These are phyloP conservation scores for Epinotia nisella DNA, from an alignment of 2,888 invertebrate genomes.

Conservation along the genomic window DNA sequence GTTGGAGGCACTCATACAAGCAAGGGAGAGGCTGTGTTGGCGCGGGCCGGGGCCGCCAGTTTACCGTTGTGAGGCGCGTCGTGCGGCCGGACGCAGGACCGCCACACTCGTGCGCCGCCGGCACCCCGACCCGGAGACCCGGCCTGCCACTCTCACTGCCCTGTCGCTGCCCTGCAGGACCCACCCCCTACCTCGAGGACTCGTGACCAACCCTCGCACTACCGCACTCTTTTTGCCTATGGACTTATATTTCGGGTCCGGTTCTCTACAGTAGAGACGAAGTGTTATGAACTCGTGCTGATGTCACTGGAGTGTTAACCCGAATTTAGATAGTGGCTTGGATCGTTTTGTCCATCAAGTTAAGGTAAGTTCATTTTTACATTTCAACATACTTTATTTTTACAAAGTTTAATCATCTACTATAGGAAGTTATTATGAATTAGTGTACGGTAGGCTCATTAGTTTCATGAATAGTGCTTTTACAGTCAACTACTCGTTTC, in stretches of 20 bases:
- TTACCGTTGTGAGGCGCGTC: conserved; percentile 85
- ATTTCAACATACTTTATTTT: background rate
- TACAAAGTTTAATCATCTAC: background rate
- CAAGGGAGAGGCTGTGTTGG: conserved; percentile 81
- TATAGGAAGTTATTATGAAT: background rate
- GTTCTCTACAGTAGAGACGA: conserved; percentile 70
- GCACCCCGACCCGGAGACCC: conserved; percentile 65
- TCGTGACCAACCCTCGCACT: conserved; percentile 53
- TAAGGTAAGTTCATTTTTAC: conserved; percentile 67
- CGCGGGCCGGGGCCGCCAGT: conserved; percentile 73
- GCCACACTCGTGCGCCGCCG: conserved; percentile 80
- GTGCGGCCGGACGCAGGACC: conserved; percentile 79
- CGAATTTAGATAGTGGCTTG: conserved; percentile 79
- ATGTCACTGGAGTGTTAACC: conserved; percentile 79
- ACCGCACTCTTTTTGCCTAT: conserved; percentile 63
- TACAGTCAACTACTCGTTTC: no score
- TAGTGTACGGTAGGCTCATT: background rate
- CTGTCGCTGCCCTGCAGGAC: conserved; percentile 58
- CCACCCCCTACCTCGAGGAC: conserved; percentile 58
- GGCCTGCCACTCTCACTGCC: conserved; percentile 56
- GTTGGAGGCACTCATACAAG: conserved; percentile 81
- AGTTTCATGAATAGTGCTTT: conserved; percentile 2
- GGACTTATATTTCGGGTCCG: conserved; percentile 62
- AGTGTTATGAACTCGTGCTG: conserved; percentile 80
- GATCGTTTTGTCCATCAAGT: conserved; percentile 72